Evolutionary conservation across 2,797 vertebrate species (phyloP), one percentile per base, ranked within the genome.

Genomic region (Manis javanica): DNA sequence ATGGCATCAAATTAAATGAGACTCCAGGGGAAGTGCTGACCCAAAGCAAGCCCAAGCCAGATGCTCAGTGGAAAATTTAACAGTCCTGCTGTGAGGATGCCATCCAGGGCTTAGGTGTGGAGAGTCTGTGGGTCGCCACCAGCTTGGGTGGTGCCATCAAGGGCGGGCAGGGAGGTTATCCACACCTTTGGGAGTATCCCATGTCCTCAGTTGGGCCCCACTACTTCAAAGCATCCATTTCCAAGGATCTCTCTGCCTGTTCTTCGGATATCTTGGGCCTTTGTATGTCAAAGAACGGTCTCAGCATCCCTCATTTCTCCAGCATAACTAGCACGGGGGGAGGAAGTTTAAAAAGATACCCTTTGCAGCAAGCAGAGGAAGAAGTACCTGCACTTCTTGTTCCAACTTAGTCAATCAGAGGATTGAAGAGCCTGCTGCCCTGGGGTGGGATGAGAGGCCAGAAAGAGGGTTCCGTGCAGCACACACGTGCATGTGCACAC

Each of bases 381-480:
- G 42, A 74, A 98, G 98, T 98, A 98, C 98, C 98, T 98, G 98
- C 98, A 98, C 98, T 98, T 66, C 99, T 98, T 98, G 98, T 99
- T 99, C 99, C 98, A 99, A 99, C 98, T 99, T 98, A 93, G 98
- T 98, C 99, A 99, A 99, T 99, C 99, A 99, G 99, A 99, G 98
- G 98, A 98, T 98, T 98, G 98, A 98, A 98, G 98, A 98, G 97
- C 98, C 98, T 98, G 98, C 98, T 98, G 98, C 98, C 98, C 97
- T 97, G 98, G 98, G 98, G 98, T 98, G 98, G 31, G 49, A 3
- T 2, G 19, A 63, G 29, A 31, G 3, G 2, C 8, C 5, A 59
- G 51, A 5, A 29, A 11, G 55, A 46, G 6, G 29, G 46, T 99
- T 99, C 98, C 99, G 98, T 98, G 98, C 99, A 98, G 98, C 1